phyloP scores from a whole-genome alignment of 1,140 invertebrate genomes.

The Lerema accius region DNA sequence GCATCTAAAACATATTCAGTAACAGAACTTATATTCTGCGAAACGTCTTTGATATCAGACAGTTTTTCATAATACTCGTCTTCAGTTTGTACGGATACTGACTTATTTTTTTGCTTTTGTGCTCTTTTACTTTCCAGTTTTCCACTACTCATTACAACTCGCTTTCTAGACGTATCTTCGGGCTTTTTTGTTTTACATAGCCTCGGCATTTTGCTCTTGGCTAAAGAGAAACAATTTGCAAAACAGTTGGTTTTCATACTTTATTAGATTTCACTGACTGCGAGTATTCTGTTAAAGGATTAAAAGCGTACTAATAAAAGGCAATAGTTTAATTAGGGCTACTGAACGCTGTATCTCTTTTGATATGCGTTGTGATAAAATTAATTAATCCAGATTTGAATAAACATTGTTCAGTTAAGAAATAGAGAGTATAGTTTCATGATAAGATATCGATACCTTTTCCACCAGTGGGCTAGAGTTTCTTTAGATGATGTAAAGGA shows the following conservation, averaged over 20 bases:
- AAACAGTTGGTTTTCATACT: conserved; percentile 20
- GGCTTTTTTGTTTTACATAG: conserved; percentile 16
- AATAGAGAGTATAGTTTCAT: no score
- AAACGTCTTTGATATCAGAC: conserved; percentile 2
- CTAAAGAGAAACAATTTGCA: conserved; percentile 2
- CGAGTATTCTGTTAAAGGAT: background rate
- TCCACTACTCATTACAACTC: conserved; percentile 20
- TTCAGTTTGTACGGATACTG: conserved; percentile 24
- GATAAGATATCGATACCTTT: no score
- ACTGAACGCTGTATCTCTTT: background rate
- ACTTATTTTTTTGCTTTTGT: conserved; percentile 23
- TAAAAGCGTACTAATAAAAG: background rate
- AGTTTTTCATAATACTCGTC: conserved; percentile 21
- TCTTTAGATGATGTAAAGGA: no score
- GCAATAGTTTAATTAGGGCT: conserved; percentile 3
- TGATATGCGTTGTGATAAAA: conserved; percentile 1
- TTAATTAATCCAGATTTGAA: no score
- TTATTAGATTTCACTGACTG: background rate
- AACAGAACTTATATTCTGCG: background rate
- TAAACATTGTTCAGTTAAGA: no score
- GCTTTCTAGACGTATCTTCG: conserved; percentile 19
- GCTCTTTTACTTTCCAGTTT: conserved; percentile 17
- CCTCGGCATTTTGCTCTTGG: conserved; percentile 13
- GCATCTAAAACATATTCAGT: background rate
- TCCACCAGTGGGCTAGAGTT: no score